These are phyloP conservation scores for Baryphthengus martii DNA, from an alignment of 2,113 vertebrate species.

Conservation along the genomic window DNA sequence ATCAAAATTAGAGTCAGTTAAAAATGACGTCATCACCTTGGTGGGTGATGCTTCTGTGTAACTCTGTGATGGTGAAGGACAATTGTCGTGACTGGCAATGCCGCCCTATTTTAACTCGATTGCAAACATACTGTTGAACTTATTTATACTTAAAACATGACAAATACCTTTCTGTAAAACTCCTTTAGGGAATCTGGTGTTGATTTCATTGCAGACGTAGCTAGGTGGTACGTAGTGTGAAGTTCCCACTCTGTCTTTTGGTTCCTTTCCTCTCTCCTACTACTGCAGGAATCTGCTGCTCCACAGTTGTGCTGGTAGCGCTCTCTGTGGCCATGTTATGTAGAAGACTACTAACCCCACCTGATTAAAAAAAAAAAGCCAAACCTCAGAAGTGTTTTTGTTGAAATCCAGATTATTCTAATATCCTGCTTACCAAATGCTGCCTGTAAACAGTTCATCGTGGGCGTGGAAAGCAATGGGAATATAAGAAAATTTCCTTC, in stretches of 20 bases:
- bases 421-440: neutral
- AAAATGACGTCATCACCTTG: neutral
- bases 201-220: neutral
- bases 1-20: neutral
- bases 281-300: neutral
- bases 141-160: neutral
- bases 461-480: neutral
- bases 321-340: neutral
- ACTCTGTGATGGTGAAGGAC: rapidly evolving
- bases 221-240: rapidly evolving
- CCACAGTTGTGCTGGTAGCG: neutral
- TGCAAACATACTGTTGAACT: neutral
- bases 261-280: neutral
- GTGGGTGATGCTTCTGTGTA: neutral
- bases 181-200: neutral
- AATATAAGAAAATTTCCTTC: neutral
- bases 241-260: neutral
- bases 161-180: neutral
- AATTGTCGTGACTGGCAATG: neutral
- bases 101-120: neutral
- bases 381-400: neutral
- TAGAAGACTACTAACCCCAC: neutral
- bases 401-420: neutral
- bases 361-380: neutral
- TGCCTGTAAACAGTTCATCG: neutral